A percentile compares a stretch with the other conserved stretches of the same genome.
Conservation (phyloP, 2,113 vertebrate genomes). For the Pan paniscus region DNA sequence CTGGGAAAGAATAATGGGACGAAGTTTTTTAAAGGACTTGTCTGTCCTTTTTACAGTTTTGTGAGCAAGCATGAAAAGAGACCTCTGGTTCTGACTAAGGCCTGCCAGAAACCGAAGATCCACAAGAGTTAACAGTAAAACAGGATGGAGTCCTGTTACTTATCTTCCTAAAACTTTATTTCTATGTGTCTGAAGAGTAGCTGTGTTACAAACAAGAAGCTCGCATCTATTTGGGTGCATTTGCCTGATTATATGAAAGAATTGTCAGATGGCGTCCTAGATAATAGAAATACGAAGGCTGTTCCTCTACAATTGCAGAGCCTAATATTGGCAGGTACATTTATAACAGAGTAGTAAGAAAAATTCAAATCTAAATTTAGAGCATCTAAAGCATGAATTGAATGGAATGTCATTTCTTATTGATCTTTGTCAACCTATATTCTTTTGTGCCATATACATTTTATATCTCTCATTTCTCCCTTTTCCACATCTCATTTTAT, state of each 20-base stretch:
- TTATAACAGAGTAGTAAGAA: conserved; percentile 32
- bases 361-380: conserved; percentile 45
- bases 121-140: background rate
- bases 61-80: background rate
- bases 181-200: background rate
- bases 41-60: background rate
- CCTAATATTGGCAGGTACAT: background rate
- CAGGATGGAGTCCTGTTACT: background rate
- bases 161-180: background rate
- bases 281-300: conserved; percentile 35
- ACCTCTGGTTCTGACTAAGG: background rate
- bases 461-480: background rate
- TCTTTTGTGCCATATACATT: background rate
- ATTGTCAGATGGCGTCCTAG: background rate
- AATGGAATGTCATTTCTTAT: background rate
- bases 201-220: background rate
- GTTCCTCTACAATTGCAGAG: background rate
- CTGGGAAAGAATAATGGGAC: background rate
- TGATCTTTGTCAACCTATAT: background rate
- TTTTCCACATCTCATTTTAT: background rate
- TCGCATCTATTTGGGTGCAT: background rate
- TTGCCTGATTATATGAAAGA: conserved; percentile 17
- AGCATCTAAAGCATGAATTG: background rate
- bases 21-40: background rate
- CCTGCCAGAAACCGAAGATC: background rate